phyloP scores from a whole-genome alignment of 2,797 vertebrate species.

The Trichosurus vulpecula region DNA sequence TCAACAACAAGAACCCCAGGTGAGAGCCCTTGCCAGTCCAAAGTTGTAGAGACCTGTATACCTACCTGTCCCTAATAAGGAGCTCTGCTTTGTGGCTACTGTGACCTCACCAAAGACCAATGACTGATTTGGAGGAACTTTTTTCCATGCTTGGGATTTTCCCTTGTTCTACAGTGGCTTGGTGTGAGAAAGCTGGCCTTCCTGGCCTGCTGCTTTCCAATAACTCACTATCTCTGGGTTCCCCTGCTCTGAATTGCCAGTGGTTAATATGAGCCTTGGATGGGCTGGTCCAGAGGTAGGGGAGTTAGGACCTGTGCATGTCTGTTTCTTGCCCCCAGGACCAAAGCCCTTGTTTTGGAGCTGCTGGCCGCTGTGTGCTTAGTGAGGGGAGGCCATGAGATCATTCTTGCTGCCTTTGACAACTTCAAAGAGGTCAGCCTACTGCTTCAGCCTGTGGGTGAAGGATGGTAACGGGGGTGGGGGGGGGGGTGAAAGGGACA shows the following conservation, averaged over 20 bases:
- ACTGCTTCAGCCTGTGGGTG: not conserved
- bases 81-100: not conserved
- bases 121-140: not conserved
- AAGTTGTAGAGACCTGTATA: not conserved
- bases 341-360: constrained; percentile 96
- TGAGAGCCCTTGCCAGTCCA: constrained; percentile 77
- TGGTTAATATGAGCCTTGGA: not conserved
- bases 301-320: not conserved
- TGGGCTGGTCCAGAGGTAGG: not conserved
- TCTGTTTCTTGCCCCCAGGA: constrained; percentile 85
- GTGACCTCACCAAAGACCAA: not conserved
- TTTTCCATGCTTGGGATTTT: not conserved
- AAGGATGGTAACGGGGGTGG: not conserved
- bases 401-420: constrained; percentile 98
- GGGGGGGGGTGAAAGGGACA: not conserved
- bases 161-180: not conserved
- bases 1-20: constrained; percentile 98
- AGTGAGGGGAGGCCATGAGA: constrained; percentile 97
- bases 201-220: not conserved
- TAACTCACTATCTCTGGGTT: not conserved
- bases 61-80: not conserved
- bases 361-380: constrained; percentile 97
- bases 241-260: not conserved
- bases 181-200: not conserved
- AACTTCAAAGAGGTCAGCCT: constrained; percentile 97